A percentile compares a stretch with the other conserved stretches of the same genome.
Evolutionary conservation across 1,140 invertebrate genomes (phyloP).

Genomic region (Acromyrmex charruanus): DNA sequence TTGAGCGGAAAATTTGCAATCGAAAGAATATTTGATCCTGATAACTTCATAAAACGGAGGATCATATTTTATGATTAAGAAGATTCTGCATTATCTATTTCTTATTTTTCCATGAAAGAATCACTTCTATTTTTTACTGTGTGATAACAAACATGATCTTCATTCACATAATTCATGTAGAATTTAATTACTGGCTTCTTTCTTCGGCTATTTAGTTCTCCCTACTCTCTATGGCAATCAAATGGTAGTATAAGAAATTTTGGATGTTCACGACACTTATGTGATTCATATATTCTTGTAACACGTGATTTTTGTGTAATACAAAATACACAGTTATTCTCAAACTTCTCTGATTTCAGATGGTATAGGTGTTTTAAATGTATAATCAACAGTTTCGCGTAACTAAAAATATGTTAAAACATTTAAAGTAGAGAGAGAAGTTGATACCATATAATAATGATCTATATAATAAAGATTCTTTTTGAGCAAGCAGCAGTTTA

Average conservation of each 20-base stretch:
- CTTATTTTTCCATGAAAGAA: slow-evolving; percentile 56
- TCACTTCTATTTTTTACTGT: slow-evolving; percentile 56
- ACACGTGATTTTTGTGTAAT: slow-evolving; percentile 68
- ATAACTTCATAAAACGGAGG: not conserved
- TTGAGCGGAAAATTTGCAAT: not conserved
- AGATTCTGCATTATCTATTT: slow-evolving; percentile 42
- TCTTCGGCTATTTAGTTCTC: slow-evolving; percentile 24
- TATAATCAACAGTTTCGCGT: slow-evolving; percentile 68
- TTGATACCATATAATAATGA: slow-evolving; percentile 29
- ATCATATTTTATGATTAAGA: not conserved
- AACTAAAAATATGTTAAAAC: slow-evolving; percentile 58
- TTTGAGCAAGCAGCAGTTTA: slow-evolving; percentile 66
- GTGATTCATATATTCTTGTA: slow-evolving; percentile 71
- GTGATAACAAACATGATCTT: slow-evolving; percentile 60
- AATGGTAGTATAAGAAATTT: slow-evolving; percentile 66
- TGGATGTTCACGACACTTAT: slow-evolving; percentile 64
- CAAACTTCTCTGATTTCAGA: slow-evolving; percentile 69
- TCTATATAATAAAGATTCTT: slow-evolving; percentile 64
- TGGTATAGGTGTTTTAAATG: slow-evolving; percentile 74
- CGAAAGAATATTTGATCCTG: not conserved
- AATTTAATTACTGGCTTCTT: slow-evolving; percentile 28
- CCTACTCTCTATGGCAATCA: slow-evolving; percentile 68
- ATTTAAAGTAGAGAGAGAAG: slow-evolving; percentile 64
- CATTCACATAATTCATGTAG: not conserved
- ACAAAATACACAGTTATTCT: slow-evolving; percentile 67